Base-by-base conservation (phyloP, 1,140 invertebrate genomes). In the Cataglyphis hispanica region DNA sequence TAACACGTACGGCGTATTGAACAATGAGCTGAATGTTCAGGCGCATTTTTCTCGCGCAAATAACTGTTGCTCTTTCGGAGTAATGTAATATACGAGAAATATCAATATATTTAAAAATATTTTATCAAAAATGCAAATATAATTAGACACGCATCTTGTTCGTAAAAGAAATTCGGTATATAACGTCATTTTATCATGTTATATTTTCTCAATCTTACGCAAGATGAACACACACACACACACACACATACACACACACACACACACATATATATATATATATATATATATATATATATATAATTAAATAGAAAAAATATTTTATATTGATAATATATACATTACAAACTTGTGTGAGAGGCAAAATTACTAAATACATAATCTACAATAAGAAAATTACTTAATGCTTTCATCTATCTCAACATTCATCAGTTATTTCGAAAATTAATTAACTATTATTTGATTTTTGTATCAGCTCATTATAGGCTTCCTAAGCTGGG, bases 41-140 rank as follows among this genome's bases (percentile, higher is more conserved):
- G 46, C 46, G 46, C 46, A 19, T 16, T 50, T 50, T 50, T 50
- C 46, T 50, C 46, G 46, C 46, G 46, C 46, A 50, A 37, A 69
- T 56, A 74, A 61, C 78, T 60, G 77, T 22, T 58, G 56, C 22
- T 22, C 53, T 16, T 16, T 43, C 27, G 19, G 6, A 77, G 27
- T 43, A 16, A 63, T 31, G 58, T 19, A 27, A 19, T 16, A 6
- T 16, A 1, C 46, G 10, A 31, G 31, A 31, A 31, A 25, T 56
- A 7, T 70, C 16, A 16, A 37, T 25, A 37, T 37, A 13, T 11
- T 58, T 74, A 2, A 53, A 34, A 19, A 8, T 31, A 16, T 56
- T 27, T 69, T 5, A 19, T 19, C 31, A 10, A 58, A 1, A 5
- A 11, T n/a, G 25, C 7, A 34, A 53, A 53, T 70, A 0, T 31